Percentiles rank a stretch among this genome's conserved stretches.
Evolutionary conservation across 2,888 invertebrate species (phyloP).

Genomic region (Melieria crassipennis): DNA sequence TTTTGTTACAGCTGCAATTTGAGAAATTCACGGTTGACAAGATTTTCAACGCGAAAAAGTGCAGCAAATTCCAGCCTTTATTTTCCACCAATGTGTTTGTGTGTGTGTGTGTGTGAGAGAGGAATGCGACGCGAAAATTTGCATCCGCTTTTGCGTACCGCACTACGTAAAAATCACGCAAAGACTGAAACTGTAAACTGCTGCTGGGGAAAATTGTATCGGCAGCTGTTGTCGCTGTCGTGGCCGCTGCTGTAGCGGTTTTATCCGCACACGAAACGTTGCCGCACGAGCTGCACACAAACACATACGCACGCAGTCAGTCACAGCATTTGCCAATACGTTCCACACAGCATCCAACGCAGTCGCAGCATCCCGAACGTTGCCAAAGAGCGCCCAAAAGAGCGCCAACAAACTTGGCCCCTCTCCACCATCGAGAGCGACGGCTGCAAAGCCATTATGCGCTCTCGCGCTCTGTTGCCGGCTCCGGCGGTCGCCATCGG

Average conservation of each 20-base stretch:
- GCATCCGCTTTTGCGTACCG: constrained; percentile 44
- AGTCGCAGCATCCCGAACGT: constrained; percentile 34
- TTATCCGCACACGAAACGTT: background rate
- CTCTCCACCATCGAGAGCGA: background rate
- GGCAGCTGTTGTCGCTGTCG: constrained; percentile 16
- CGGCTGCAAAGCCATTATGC: background rate
- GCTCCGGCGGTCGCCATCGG: background rate
- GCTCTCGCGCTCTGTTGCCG: background rate
- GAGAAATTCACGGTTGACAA: too few species aligned
- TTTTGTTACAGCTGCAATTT: too few species aligned
- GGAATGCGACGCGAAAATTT: too few species aligned
- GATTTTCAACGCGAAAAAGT: too few species aligned
- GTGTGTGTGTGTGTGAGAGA: too few species aligned
- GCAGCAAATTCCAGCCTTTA: too few species aligned
- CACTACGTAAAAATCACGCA: constrained; percentile 62
- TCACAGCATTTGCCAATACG: constrained; percentile 20
- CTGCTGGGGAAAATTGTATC: constrained; percentile 36
- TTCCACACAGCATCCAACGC: constrained; percentile 27
- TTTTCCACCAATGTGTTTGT: too few species aligned
- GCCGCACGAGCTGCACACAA: too few species aligned
- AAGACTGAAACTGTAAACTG: constrained; percentile 55
- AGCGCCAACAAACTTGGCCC: background rate
- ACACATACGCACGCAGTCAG: background rate
- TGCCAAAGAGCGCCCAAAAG: background rate
- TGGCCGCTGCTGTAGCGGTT: background rate